Evolutionary conservation across 2,797 vertebrate species (phyloP).

Genomic region (Vespertilio murinus): DNA sequence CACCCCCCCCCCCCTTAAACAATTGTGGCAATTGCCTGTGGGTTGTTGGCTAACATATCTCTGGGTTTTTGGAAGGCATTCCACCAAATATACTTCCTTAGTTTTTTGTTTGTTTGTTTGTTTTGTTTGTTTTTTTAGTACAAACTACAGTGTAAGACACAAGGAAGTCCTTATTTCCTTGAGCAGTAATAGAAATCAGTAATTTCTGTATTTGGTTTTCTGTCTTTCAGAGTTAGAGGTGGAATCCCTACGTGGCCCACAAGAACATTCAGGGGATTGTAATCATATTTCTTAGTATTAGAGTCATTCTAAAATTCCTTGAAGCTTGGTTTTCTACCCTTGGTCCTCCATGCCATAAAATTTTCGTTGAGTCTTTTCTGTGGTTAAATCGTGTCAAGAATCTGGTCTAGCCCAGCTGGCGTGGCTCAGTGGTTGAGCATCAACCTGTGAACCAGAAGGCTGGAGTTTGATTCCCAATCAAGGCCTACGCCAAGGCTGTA

Average conservation of each 20-base stretch:
- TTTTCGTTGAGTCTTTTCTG: conserved; percentile 27
- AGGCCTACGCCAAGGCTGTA: too few relatives aligned
- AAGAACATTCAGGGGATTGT: background rate
- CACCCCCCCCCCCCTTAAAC: background rate
- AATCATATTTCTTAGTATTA: background rate
- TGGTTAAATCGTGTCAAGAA: conserved; percentile 3
- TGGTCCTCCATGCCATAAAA: background rate
- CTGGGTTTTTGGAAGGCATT: background rate
- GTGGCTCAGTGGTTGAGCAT: too few relatives aligned
- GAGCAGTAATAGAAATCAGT: background rate
- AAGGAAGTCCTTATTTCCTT: background rate
- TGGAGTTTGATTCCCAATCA: too few relatives aligned
- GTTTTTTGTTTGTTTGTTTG: too few relatives aligned
- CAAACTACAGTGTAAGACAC: background rate
- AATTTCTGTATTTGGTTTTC: conserved; percentile 30
- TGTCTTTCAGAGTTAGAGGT: conserved; percentile 21
- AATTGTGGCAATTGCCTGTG: background rate
- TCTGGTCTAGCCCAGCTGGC: background rate
- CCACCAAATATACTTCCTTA: background rate
- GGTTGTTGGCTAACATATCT: background rate
- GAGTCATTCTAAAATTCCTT: background rate
- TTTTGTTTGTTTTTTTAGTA: background rate
- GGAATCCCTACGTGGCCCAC: background rate
- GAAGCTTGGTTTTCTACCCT: background rate
- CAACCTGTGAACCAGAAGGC: too few relatives aligned